Percentiles rank a stretch among this genome's conserved stretches.
Evolutionary conservation across 2,797 vertebrate species (phyloP).

Genomic region (Sphaeramia orbicularis): DNA sequence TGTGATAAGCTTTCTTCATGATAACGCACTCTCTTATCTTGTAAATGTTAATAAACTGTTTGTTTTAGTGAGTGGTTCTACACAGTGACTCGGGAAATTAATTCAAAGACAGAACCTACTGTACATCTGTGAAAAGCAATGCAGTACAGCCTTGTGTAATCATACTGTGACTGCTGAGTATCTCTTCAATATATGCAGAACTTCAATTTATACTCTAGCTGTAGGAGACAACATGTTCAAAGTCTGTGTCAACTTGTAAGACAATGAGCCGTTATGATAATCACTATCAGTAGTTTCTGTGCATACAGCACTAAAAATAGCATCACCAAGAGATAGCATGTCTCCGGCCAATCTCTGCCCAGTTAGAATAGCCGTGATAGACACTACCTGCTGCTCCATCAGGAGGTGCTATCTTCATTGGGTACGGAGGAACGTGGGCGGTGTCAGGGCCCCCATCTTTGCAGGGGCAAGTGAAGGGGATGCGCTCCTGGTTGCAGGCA

Average conservation of each 20-base stretch:
- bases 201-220: slow-evolving; percentile 29
- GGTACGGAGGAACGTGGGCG: slow-evolving; percentile 96
- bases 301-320: background rate
- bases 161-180: background rate
- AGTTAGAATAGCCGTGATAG: background rate
- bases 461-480: slow-evolving; percentile 98
- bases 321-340: slow-evolving; percentile 5
- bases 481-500: slow-evolving; percentile 98
- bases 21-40: slow-evolving; percentile 40
- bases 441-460: slow-evolving; percentile 97
- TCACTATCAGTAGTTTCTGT: slow-evolving; percentile 32
- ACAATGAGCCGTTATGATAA: slow-evolving; percentile 26
- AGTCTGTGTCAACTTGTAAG: slow-evolving; percentile 24
- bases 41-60: background rate
- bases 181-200: background rate
- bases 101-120: background rate
- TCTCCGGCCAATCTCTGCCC: background rate
- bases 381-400: slow-evolving; percentile 93
- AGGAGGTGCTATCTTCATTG: slow-evolving; percentile 98
- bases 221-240: slow-evolving; percentile 25
- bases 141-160: background rate
- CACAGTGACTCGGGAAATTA: slow-evolving; percentile 1
- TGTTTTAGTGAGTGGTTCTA: slow-evolving; percentile 13
- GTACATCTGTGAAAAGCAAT: background rate
- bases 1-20: slow-evolving; percentile 7